Evolutionary conservation across 2,113 vertebrate species (phyloP).

Genomic region (Merops nubicus): DNA sequence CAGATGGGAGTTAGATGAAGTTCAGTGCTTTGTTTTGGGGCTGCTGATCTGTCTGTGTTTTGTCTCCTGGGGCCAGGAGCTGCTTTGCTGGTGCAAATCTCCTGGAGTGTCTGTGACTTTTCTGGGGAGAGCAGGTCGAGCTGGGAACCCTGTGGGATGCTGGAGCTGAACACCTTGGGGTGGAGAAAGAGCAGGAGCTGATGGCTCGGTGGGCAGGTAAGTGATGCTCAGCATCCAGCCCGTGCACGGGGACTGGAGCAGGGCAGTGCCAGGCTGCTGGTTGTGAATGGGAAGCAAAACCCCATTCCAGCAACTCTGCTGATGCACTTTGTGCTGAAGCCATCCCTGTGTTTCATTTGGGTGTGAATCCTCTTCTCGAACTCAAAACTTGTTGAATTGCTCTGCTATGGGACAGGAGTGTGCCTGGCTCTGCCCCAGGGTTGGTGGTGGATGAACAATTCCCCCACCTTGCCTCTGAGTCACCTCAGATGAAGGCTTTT

Average conservation of each 20-base stretch:
- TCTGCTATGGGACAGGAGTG: rapidly evolving
- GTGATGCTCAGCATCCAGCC: rapidly evolving
- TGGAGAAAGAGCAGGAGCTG: not conserved
- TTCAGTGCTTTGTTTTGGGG: not conserved
- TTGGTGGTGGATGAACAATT: not conserved
- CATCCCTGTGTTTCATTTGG: rapidly evolving
- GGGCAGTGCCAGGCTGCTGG: not conserved
- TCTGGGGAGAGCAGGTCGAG: rapidly evolving
- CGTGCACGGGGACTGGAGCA: rapidly evolving
- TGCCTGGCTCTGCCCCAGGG: not conserved
- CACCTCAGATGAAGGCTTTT: not conserved
- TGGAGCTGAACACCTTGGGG: rapidly evolving
- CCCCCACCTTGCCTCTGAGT: not conserved
- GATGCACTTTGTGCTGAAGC: not conserved
- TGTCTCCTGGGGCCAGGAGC: not conserved
- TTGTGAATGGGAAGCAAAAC: not conserved
- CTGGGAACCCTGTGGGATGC: rapidly evolving
- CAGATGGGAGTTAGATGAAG: not conserved
- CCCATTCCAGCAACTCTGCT: not conserved
- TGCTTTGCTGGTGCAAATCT: not conserved
- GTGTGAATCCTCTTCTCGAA: rapidly evolving
- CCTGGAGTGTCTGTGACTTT: rapidly evolving
- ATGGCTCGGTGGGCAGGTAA: rapidly evolving
- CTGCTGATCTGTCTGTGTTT: rapidly evolving
- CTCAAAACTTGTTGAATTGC: rapidly evolving